phyloP scores from a whole-genome alignment of 2,888 invertebrate genomes.

The Acleris laterana region DNA sequence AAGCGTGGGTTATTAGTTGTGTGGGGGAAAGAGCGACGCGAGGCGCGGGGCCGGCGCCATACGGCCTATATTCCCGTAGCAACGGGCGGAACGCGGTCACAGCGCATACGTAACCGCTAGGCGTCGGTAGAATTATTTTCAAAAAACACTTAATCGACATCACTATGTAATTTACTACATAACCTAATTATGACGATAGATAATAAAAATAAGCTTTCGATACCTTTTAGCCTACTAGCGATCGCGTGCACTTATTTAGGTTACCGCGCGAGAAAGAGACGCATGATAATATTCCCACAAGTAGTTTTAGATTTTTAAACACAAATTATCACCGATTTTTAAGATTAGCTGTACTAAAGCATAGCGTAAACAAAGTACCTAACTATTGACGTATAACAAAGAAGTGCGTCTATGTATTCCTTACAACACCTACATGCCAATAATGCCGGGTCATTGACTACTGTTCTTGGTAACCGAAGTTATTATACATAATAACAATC shows the following conservation, averaged over 20 bases:
- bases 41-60: conserved; percentile 65
- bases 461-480: conserved; percentile 42
- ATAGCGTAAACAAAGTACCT: conserved; percentile 13
- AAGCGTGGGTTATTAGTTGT: conserved; percentile 77
- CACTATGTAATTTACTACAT: conserved; percentile 35
- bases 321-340: conserved; percentile 30
- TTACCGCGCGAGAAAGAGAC: conserved; percentile 58
- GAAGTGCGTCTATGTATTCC: conserved; percentile 48
- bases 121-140: conserved; percentile 53
- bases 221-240: conserved; percentile 47
- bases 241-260: conserved; percentile 50
- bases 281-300: conserved; percentile 48
- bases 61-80: conserved; percentile 71
- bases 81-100: conserved; percentile 75
- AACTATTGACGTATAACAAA: conserved; percentile 59
- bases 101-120: conserved; percentile 65
- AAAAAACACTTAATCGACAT: conserved; percentile 53
- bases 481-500: conserved; percentile 31
- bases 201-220: conserved; percentile 33
- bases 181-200: conserved; percentile 29
- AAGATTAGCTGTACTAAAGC: conserved; percentile 9
- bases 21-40: conserved; percentile 65
- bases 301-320: conserved; percentile 27
- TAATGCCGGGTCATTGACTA: conserved; percentile 81
- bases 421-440: conserved; percentile 72